Conservation (phyloP, 37 sponge, comb jelly and placozoan species). For the Cladorhizidae sp. region DNA sequence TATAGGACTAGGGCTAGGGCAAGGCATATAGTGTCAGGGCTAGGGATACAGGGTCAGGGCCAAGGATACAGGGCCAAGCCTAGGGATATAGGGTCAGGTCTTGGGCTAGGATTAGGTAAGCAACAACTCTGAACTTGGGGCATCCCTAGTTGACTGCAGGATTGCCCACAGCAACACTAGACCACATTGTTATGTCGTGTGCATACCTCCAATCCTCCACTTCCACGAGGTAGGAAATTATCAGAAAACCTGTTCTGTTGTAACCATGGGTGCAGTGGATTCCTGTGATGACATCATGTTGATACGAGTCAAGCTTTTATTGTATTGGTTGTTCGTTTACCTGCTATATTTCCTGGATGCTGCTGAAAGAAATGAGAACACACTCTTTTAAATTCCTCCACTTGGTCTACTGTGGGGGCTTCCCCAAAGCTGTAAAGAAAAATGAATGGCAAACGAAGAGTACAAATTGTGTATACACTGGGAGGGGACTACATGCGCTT, state of each 20-base stretch:
- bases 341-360: constrained; percentile 72
- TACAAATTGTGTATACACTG: no score
- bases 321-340: constrained; percentile 8
- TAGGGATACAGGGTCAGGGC: no score
- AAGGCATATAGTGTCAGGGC: no score
- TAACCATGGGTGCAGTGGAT: constrained; percentile 99
- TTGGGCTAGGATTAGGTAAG: no score
- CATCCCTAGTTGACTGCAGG: no score
- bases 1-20: no score
- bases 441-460: not conserved
- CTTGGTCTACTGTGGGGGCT: constrained; percentile 75
- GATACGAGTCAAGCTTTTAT: not conserved
- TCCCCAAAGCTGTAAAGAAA: constrained; percentile 56
- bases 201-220: constrained; percentile 82
- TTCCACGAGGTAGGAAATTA: constrained; percentile 79
- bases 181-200: no score
- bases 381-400: constrained; percentile 49
- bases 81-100: no score
- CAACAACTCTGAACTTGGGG: no score
- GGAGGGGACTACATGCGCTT: no score
- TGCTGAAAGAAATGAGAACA: constrained; percentile 47
- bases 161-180: no score
- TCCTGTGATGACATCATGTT: constrained; percentile 27
- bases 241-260: constrained; percentile 97
- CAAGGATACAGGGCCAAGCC: no score